Evolutionary conservation across 2,888 invertebrate genomes (phyloP), one percentile per base, ranked within the genome.

Genomic region (Apodemia hepburni): DNA sequence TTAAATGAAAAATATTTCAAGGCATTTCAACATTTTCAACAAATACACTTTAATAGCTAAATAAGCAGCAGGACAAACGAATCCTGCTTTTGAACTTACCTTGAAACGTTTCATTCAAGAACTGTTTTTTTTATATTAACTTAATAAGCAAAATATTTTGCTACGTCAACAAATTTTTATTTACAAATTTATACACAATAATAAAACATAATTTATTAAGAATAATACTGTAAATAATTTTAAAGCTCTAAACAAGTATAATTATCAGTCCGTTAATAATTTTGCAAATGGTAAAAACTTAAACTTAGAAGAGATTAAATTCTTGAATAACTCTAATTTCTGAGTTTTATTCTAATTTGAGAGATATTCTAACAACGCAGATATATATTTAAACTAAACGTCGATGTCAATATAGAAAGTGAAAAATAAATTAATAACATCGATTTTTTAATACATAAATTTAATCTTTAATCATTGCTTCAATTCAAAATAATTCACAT

Each of bases 221-320:
- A 58, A 58, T 73, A 90, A 91, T 91, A 91, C 91, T 91, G 91
- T 88, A 87, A 89, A 89, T 82, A 86, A 82, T 75, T 80, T 90
- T 90, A 90, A 71, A 70, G 71, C 71, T 59, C 58, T 54, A 62
- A 66, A 66, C 58, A 64, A 66, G 68, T 68, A 42, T 42, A 42
- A 42, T 42, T 42, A 60, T 68, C 63, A 79, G 72, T 78, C 91
- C 89, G 90, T 88, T 86, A 88, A 89, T 81, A 85, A 82, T 75
- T 80, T 90, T 89, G 90, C 88, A 54, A 22, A 54, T 54, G 54
- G 54, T 54, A 54, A 27, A 54, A 15, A 70, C 59, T 54, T 64
- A 62, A 59, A 84, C 29, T 45, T 42, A 42, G 15, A 42, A 42
- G 15, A 42, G 15, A 42, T 6, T 15, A 15, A 42, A 15, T 42